Conservation (phyloP, 2,113 vertebrate genomes). For the Nesoenas mayeri region DNA sequence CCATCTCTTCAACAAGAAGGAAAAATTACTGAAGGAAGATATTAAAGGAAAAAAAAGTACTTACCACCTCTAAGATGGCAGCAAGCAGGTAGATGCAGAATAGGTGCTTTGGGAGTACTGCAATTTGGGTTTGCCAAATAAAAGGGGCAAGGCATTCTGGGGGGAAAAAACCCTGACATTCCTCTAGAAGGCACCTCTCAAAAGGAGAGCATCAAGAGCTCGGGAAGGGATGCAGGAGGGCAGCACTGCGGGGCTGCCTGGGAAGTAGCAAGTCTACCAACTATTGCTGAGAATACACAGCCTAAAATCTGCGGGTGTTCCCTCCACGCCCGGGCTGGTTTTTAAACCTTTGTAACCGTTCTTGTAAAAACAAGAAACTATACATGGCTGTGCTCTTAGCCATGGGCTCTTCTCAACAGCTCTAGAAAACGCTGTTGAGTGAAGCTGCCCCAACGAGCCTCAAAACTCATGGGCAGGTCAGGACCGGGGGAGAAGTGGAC, state of each 20-base stretch:
- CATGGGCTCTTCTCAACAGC: not conserved
- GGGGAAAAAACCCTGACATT: not conserved
- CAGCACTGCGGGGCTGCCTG: not conserved
- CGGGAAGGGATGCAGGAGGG: not conserved
- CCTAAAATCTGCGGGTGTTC: not conserved
- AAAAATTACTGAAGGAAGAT: not conserved
- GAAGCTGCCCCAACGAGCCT: not conserved
- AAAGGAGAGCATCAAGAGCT: not conserved
- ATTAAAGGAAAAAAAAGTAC: not conserved
- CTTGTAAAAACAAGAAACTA: not conserved
- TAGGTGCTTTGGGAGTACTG: not conserved
- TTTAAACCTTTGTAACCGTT: not conserved
- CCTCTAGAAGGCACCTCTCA: conserved; percentile 17
- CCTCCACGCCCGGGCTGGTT: not conserved
- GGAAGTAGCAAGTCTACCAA: not conserved
- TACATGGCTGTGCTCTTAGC: not conserved
- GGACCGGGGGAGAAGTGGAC: not conserved
- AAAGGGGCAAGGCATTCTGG: not conserved
- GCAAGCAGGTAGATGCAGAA: conserved; percentile 14
- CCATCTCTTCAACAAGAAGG: not conserved
- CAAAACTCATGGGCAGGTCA: not conserved
- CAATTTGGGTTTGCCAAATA: not conserved
- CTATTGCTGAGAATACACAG: not conserved
- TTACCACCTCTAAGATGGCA: conserved; percentile 33
- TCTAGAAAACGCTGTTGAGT: not conserved